These are phyloP conservation scores for Scaptomyza caliginosa DNA, from an alignment of 2,888 invertebrate species.

Conservation along the genomic window DNA sequence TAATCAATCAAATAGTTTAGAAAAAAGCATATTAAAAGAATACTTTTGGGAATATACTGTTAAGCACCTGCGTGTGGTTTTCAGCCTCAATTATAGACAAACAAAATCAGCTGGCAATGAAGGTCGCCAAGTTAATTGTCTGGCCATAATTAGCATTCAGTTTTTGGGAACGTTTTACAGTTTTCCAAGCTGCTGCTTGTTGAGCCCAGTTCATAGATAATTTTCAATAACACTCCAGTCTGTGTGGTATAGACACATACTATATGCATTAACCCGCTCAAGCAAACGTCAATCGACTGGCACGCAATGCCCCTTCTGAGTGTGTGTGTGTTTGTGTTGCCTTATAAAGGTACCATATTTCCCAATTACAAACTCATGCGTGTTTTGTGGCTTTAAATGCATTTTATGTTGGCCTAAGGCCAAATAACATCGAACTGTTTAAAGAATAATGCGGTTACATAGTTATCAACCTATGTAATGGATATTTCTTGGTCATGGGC, in stretches of 20 bases:
- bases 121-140: conserved; percentile 70
- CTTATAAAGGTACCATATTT: conserved; percentile 5
- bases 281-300: conserved; percentile 42
- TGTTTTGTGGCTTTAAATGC: conserved; percentile 44
- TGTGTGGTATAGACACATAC: conserved; percentile 30
- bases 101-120: conserved; percentile 54
- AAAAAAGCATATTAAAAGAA: conserved; percentile 17
- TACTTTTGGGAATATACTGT: conserved; percentile 32
- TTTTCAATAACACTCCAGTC: conserved; percentile 62
- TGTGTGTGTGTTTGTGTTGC: conserved; percentile 19
- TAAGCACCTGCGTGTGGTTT: conserved; percentile 59
- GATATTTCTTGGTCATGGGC: neutral
- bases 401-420: conserved; percentile 44
- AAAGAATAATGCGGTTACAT: conserved; percentile 20
- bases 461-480: conserved; percentile 14
- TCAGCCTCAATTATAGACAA: conserved; percentile 11
- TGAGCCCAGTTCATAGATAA: conserved; percentile 62
- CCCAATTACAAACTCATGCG: conserved; percentile 33
- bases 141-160: conserved; percentile 69
- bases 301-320: conserved; percentile 66
- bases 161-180: conserved; percentile 64
- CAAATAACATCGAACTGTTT: conserved; percentile 31
- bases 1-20: conserved; percentile 69
- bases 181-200: conserved; percentile 51
- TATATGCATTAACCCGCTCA: conserved; percentile 61